These are phyloP conservation scores for Magallana ariakensis DNA, from an alignment of 1,140 invertebrate species.

Conservation along the genomic window DNA sequence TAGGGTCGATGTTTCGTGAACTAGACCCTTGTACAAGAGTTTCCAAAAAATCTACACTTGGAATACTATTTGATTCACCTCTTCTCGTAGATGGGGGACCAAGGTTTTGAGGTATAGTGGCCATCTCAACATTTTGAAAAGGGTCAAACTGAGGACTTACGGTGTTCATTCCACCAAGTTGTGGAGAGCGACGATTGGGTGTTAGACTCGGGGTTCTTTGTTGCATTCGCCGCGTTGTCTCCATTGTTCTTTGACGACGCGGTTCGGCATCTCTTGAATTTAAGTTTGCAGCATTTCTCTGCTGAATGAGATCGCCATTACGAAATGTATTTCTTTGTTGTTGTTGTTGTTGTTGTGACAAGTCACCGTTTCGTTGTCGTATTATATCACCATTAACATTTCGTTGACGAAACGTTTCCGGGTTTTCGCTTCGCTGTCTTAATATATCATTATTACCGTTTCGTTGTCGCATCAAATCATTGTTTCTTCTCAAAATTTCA, in stretches of 20 bases:
- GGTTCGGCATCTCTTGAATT: conserved; percentile 11
- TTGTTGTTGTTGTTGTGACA: neutral
- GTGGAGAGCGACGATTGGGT: neutral
- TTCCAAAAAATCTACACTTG: neutral
- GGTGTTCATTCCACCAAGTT: neutral
- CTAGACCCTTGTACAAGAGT: neutral
- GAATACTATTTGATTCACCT: neutral
- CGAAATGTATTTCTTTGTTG: neutral
- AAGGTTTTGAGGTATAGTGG: neutral
- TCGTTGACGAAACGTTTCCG: neutral
- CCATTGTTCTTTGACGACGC: neutral
- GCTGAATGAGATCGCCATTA: neutral
- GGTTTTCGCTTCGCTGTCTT: neutral
- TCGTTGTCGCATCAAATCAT: neutral
- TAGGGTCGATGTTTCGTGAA: neutral
- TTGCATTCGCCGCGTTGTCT: neutral
- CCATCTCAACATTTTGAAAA: conserved; percentile 31
- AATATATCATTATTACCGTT: neutral
- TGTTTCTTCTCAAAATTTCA: neutral
- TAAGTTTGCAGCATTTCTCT: neutral
- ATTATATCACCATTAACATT: neutral
- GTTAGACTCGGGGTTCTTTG: neutral
- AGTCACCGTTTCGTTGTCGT: conserved; percentile 15
- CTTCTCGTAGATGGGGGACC: neutral
- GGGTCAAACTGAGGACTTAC: neutral